Evolutionary conservation across 1,140 invertebrate species (phyloP), one percentile per base, ranked within the genome.

Genomic region (Cotesia glomerata): DNA sequence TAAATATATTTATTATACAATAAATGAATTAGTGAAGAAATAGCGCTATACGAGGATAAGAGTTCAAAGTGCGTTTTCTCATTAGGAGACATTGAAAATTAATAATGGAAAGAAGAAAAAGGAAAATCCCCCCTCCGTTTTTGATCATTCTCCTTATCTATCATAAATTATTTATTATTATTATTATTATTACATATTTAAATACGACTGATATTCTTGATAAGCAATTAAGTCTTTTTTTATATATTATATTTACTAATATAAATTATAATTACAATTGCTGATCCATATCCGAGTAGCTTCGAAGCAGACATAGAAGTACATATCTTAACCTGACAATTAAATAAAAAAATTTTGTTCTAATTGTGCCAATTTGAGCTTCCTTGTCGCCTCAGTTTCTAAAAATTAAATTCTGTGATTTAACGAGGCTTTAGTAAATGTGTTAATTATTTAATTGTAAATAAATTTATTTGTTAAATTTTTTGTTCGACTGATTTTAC

Each of bases 1-100:
- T 79, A 79, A 80, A 84, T 83, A 81, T 84, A 85, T 86, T 82
- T 85, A 85, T 84, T 84, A 85, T 83, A 85, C 82, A 75, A 85
- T 81, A 79, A 80, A 80, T 75, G 77, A 74, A 76, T 79, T 80
- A 85, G 78, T 77, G 77, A 71, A 79, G 78, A 76, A 45, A 9
- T 75, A 70, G 81, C 80, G 79, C 76, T 77, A 80, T 75, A 69
- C 72, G 78, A 70, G 77, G 75, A 69, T 79, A 78, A 78, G 75
- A 79, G 75, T 78, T 80, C 68, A 80, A 80, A 78, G 78, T 73
- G 65, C 74, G 78, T 75, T 81, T 80, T 75, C 71, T 71, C 72
- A 76, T 77, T 74, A 77, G 69, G 75, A 78, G 75, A 76, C 77
- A 75, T 80, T 74, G 75, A 76, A 76, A n/a, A 54, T 78, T 78